A percentile compares a stretch with the other conserved stretches of the same genome.
These are phyloP conservation scores for Bos javanicus DNA, from an alignment of 2,113 vertebrate species.

Conservation along the genomic window DNA sequence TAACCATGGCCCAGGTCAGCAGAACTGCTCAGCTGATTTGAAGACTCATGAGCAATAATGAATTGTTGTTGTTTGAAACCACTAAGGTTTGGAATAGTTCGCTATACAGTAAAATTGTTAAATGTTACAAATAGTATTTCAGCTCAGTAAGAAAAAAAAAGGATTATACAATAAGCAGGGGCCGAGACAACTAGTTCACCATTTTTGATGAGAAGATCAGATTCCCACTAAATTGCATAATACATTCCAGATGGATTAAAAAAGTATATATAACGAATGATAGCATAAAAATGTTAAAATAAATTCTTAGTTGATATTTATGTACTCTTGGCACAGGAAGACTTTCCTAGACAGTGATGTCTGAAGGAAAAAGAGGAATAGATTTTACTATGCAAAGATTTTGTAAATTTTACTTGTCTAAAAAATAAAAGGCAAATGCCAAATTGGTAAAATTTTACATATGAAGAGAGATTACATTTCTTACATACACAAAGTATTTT, in stretches of 20 bases:
- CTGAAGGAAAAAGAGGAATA: slow-evolving; percentile 17
- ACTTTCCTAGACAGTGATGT: neutral
- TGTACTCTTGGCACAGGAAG: neutral
- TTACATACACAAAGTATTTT: neutral
- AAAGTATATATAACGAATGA: slow-evolving; percentile 27
- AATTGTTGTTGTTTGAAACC: neutral
- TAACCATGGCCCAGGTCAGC: neutral
- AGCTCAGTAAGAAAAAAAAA: neutral
- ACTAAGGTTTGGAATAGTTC: neutral
- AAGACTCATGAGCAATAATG: neutral
- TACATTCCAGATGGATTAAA: slow-evolving; percentile 15
- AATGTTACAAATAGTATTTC: neutral
- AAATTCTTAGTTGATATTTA: slow-evolving; percentile 15
- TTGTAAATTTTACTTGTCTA: neutral
- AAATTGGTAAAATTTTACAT: neutral
- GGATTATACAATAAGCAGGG: neutral
- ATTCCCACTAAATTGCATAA: slow-evolving; percentile 40
- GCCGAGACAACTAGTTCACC: neutral
- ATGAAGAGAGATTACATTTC: neutral
- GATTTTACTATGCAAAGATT: neutral
- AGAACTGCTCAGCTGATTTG: neutral
- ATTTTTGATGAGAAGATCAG: slow-evolving; percentile 23
- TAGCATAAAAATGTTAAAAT: slow-evolving; percentile 15
- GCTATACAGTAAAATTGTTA: neutral
- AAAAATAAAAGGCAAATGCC: slow-evolving; percentile 36